Evolutionary conservation across 2,113 vertebrate genomes (phyloP).

Genomic region (Ceyx melanurus): DNA sequence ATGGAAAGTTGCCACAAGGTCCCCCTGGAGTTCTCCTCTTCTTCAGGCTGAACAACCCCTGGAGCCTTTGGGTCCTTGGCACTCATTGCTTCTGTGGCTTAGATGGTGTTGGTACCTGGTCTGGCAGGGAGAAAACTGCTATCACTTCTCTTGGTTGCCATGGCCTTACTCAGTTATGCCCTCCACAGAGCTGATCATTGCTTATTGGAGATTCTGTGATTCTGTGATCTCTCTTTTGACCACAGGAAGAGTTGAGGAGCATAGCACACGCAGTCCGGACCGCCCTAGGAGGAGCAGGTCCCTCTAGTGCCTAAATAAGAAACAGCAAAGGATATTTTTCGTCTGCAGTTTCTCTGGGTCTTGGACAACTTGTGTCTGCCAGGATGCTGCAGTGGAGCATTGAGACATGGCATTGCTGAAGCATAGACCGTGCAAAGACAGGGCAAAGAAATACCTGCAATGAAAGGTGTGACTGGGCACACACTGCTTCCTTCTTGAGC

Average conservation of each 20-base stretch:
- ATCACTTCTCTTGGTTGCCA: neutral
- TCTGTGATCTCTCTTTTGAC: neutral
- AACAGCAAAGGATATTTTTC: neutral
- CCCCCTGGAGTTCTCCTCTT: no score
- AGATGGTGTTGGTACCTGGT: neutral
- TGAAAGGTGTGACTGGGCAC: neutral
- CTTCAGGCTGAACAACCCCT: neutral
- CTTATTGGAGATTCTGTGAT: neutral
- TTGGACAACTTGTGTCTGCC: neutral
- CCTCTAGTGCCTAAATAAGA: neutral
- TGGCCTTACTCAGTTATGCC: neutral
- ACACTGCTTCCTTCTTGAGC: neutral
- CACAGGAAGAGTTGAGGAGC: neutral
- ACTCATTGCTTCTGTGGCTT: neutral
- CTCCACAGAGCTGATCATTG: neutral
- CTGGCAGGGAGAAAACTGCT: neutral
- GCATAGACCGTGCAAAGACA: neutral
- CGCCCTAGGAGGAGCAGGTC: neutral
- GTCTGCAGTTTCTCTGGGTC: neutral
- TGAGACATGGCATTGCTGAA: accelerated
- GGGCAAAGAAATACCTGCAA: neutral
- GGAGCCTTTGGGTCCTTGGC: neutral
- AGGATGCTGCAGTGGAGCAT: neutral
- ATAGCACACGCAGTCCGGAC: neutral
- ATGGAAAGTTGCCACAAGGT: no score